Conservation (phyloP, 2,113 vertebrate genomes). For the Vulpes lagopus region DNA sequence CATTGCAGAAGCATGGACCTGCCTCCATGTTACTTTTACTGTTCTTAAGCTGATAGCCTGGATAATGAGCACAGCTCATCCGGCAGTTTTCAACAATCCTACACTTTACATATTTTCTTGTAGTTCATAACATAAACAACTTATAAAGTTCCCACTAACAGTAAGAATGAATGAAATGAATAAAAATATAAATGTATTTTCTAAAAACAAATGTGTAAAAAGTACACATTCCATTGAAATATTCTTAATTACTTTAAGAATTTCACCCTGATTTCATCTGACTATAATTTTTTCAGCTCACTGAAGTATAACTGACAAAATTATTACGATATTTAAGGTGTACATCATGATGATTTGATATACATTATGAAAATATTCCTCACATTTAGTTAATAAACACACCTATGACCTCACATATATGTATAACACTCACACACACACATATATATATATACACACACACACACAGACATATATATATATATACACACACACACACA, state of each 20-base stretch:
- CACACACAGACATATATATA: not conserved
- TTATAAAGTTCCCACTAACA: not conserved
- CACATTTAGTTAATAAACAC: not conserved
- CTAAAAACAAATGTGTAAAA: not conserved
- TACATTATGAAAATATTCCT: not conserved
- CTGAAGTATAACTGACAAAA: not conserved
- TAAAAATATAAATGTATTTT: slow-evolving; percentile 29
- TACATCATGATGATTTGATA: not conserved
- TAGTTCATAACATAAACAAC: not conserved
- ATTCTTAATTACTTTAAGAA: slow-evolving; percentile 30
- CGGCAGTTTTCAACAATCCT: not conserved
- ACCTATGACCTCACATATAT: not conserved
- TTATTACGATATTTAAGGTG: not conserved
- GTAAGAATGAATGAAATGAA: not conserved
- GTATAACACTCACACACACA: no score
- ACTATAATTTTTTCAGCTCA: slow-evolving; percentile 37
- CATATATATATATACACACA: no score
- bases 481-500: not conserved
- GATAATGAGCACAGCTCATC: not conserved
- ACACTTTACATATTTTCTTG: not conserved
- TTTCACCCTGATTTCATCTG: slow-evolving; percentile 41
- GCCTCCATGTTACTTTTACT: not conserved
- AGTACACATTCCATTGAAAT: not conserved
- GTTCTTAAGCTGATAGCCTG: not conserved
- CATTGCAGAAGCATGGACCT: not conserved